These are phyloP conservation scores for Drosophila algonquin DNA, from an alignment of 2,888 invertebrate genomes.

Conservation along the genomic window DNA sequence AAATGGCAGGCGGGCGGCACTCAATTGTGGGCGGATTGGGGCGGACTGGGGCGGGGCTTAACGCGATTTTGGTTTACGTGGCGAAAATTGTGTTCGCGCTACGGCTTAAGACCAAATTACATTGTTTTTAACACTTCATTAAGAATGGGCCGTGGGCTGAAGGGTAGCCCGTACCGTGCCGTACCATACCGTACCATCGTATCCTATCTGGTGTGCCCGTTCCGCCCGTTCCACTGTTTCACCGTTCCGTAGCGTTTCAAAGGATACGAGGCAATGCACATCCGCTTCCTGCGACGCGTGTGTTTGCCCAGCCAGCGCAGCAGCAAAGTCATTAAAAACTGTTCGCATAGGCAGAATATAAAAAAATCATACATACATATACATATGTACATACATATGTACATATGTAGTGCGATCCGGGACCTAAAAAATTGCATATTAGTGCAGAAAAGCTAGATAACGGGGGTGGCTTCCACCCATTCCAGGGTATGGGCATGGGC, in stretches of 20 bases:
- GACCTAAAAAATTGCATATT: constrained; percentile 72
- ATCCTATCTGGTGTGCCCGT: neutral
- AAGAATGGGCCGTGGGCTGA: constrained; percentile 58
- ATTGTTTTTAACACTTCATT: constrained; percentile 79
- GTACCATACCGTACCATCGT: neutral
- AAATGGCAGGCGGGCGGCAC: constrained; percentile 1
- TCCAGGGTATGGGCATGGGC: constrained; percentile 16
- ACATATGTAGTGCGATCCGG: constrained; percentile 6
- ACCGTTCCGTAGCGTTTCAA: constrained; percentile 32
- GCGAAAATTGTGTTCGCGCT: constrained; percentile 56
- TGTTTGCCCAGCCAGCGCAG: constrained; percentile 73
- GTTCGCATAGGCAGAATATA: constrained; percentile 74
- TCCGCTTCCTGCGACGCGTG: constrained; percentile 55
- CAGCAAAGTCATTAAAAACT: constrained; percentile 78
- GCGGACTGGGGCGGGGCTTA: constrained; percentile 40
- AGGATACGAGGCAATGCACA: constrained; percentile 49
- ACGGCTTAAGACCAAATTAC: constrained; percentile 71
- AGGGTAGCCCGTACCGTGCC: neutral
- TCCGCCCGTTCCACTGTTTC: neutral
- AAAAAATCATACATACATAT: constrained; percentile 25
- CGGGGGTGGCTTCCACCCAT: neutral
- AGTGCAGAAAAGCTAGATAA: constrained; percentile 69
- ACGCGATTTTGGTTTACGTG: constrained; percentile 34
- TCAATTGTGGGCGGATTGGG: neutral
- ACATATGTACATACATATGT: neutral